Evolutionary conservation across 2,888 invertebrate species (phyloP), one percentile per base, ranked within the genome.

Genomic region (Gonocerus acuteangulatus): DNA sequence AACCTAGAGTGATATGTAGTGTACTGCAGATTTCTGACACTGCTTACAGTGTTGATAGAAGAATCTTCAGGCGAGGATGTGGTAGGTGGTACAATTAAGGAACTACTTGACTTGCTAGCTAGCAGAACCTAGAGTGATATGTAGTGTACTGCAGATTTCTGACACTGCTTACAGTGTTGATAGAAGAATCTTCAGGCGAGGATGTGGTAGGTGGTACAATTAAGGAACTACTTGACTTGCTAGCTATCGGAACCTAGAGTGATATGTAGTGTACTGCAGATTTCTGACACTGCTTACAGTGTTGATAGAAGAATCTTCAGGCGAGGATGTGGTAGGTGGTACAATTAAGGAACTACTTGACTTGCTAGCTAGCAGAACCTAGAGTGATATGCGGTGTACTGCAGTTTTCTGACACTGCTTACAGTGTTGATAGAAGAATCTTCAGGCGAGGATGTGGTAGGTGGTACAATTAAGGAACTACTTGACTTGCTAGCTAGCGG

Each of bases 271-370:
- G n/a, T n/a, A n/a, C n/a, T n/a, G n/a, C n/a, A n/a, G n/a, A n/a
- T n/a, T n/a, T n/a, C n/a, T n/a, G n/a, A n/a, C n/a, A n/a, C n/a
- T n/a, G n/a, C n/a, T n/a, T n/a, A n/a, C n/a, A n/a, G n/a, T n/a
- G n/a, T n/a, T n/a, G n/a, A n/a, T n/a, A n/a, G n/a, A n/a, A 32
- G 32, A 11, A 32, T 6, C 7, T 32, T 6, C 7, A 51, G 34
- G 1, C 1, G n/a, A 13, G 15, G 18, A 9, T 4, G 4, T 2
- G 1, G 18, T 9, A 32, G 51, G n/a, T 18, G 21, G 16, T 36
- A 56, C 56, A 56, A 56, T 56, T 56, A 56, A 21, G 9, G 16
- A 42, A 44, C 44, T 44, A 56, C 56, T 56, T 56, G 56, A 56
- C 16, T 44, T 23, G 23, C 44, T n/a, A 18, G 22, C 3, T 21